phyloP scores from a whole-genome alignment of 2,113 vertebrate genomes.

The Junco hyemalis region DNA sequence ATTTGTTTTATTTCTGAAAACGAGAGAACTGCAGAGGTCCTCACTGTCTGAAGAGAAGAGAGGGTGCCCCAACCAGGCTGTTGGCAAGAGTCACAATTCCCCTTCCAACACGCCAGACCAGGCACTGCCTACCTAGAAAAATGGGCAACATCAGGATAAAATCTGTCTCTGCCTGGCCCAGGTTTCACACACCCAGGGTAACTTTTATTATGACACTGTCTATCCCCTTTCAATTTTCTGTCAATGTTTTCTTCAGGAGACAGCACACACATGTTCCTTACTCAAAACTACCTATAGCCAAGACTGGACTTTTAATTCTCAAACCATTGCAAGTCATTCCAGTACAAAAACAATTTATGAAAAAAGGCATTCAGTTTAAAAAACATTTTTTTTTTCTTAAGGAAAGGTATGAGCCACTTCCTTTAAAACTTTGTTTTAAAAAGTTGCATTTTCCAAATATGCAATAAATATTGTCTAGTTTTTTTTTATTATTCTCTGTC shows the following conservation, averaged over 20 bases:
- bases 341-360: background rate
- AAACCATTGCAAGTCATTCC: background rate
- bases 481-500: background rate
- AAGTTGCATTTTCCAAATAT: background rate
- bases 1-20: background rate
- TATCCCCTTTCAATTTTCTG: background rate
- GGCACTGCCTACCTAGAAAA: background rate
- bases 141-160: background rate
- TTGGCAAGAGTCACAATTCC: background rate
- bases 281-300: background rate
- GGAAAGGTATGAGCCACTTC: background rate
- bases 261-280: background rate
- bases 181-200: background rate
- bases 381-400: background rate
- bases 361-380: background rate
- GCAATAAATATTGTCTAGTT: background rate
- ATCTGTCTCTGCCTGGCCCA: background rate
- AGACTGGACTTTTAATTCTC: background rate
- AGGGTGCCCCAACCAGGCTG: background rate
- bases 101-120: fast-evolving
- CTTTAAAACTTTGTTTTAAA: background rate
- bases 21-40: fast-evolving
- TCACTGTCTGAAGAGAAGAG: background rate
- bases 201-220: background rate
- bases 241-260: background rate